Base-by-base conservation (phyloP, 1,140 invertebrate species). In the Diplogasteroides magnus region DNA sequence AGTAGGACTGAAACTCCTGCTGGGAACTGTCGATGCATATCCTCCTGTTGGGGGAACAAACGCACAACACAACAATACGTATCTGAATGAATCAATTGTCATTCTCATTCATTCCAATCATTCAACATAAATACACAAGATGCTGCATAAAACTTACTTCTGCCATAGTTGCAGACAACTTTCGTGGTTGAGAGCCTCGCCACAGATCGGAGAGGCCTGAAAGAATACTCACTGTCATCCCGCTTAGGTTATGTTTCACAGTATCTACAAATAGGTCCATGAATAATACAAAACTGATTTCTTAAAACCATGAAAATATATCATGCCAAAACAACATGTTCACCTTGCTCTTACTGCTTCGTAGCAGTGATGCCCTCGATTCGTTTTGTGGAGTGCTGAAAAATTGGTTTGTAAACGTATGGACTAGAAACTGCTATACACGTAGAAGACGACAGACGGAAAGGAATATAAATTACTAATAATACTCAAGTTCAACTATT, bases 311-410 rank as follows among this genome's bases (percentile, higher is more conserved):
- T n/a, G n/a, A n/a, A n/a, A n/a, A n/a, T n/a, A n/a, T n/a, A n/a
- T n/a, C n/a, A n/a, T n/a, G n/a, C n/a, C n/a, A n/a, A n/a, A n/a
- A n/a, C n/a, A n/a, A n/a, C n/a, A n/a, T n/a, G n/a, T 19, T 48
- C 27, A 69, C 73, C 69, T 82, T 83, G 64, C 75, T 81, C 68
- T 80, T 83, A 25, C 76, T 88, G 82, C 89, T 88, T 82, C 91
- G 83, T 31, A 98, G 85, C 11, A 98, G 86, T 0, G 94, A 97
- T 1, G 94, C 93, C 77, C 94, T 88, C 82, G 95, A 97, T 82
- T 98, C 95, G 84, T 90, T 96, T 13, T 94, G 91, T n/a, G 93
- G 92, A 29, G 92, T 94, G 79, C 68, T 87, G 57, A 27, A 78
- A 75, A 60, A 31, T 68, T 23, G 63, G 27, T 0, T 60, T 15